phyloP scores from a whole-genome alignment of 2,888 invertebrate genomes.

The Apodemia duryi region DNA sequence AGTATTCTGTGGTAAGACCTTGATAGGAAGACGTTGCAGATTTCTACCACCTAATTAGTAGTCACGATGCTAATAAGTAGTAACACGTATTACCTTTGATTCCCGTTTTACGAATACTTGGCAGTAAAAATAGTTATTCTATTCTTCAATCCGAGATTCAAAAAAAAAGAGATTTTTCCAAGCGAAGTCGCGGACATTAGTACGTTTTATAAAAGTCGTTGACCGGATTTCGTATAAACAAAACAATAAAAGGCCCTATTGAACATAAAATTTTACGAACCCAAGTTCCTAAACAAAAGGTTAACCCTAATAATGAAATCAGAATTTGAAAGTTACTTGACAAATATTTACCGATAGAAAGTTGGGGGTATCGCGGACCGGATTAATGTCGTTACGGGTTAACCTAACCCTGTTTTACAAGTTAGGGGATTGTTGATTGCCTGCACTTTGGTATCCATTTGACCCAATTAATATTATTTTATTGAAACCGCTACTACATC shows the following conservation, averaged over 20 bases:
- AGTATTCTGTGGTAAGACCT: too few species aligned
- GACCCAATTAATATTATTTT: background rate
- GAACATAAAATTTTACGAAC: constrained; percentile 1
- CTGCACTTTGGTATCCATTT: too few species aligned
- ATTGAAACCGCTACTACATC: too few species aligned
- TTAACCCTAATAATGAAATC: constrained; percentile 9
- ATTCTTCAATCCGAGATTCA: too few species aligned
- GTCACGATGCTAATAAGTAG: too few species aligned
- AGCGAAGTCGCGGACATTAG: background rate
- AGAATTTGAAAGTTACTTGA: constrained; percentile 9
- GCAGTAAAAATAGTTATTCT: too few species aligned
- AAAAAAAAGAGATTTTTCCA: background rate
- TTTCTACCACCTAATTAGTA: too few species aligned
- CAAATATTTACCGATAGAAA: constrained; percentile 3
- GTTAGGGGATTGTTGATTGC: constrained; percentile 1
- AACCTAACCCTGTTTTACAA: constrained; percentile 4
- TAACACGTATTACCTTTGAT: too few species aligned
- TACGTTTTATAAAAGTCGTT: background rate
- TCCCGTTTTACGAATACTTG: too few species aligned
- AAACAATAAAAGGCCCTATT: background rate
- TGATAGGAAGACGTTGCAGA: too few species aligned
- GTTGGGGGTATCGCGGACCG: constrained; percentile 9
- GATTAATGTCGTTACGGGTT: constrained; percentile 8
- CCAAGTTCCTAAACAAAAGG: constrained; percentile 7
- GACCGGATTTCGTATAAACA: background rate